Base-by-base conservation (phyloP, 2,113 vertebrate genomes). In the Saccopteryx bilineata region DNA sequence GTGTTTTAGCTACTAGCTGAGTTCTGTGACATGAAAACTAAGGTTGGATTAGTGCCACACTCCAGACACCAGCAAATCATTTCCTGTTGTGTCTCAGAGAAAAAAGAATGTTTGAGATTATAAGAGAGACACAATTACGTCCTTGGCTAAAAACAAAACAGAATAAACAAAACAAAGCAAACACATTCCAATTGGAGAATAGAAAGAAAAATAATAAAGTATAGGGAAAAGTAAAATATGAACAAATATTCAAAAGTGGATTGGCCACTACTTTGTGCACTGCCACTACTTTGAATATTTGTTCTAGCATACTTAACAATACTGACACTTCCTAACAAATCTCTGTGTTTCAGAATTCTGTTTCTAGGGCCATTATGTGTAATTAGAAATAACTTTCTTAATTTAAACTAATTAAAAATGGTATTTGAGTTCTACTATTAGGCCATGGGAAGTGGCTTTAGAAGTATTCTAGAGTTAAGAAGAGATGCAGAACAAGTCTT, bases 131-230 rank as follows among this genome's bases (percentile, higher is more conserved):
- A 14, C 0, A 19, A 28, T 61, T 78, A 52, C 46, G 61, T 61
- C 23, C 68, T 78, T 39, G 61, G 39, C 12, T 31, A n/a, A 94
- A 79, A 94, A 88, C 48, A 88, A 89, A 91, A 74, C 60, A 81
- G 50, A 63, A 50, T 7, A 33, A 84, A 86, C 72, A 79, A 56
- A 66, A 50, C 26, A 76, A 66, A 90, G 48, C 24, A 69, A 84
- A 46, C 23, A 26, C 13, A 76, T 48, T 91, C 15, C 4, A 74
- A 66, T 66, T 21, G 80, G 2, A 80, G 26, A 72, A 72, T 28
- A 91, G 56, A 63, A 72, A 72, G 46, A 80, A 85, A 72, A 54
- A 80, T 33, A 72, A 72, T 60, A 33, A 86, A 33, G 23, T 4
- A 1, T 0, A 4, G 1, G 15, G 33, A 11, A 26, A 78, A 69